Base-by-base conservation (phyloP, 2,888 invertebrate species). In the Linnaemya vulpina region DNA sequence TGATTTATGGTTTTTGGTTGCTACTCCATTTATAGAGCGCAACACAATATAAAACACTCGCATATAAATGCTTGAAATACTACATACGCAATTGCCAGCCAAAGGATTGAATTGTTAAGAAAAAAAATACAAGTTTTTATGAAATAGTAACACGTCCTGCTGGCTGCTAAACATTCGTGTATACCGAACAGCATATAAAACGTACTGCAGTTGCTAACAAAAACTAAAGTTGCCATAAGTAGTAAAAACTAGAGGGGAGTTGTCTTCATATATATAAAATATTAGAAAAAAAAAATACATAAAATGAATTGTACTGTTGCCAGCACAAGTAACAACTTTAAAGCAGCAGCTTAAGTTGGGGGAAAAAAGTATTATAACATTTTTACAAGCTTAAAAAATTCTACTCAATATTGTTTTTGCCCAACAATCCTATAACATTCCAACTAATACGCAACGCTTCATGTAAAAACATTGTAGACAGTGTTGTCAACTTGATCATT, bases 1-100 rank as follows among this genome's bases (percentile, higher is more conserved):
- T 84, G 84, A 84, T 79, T 65, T 60, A 80, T 76, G 67, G 75
- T 71, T 80, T 76, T 74, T 76, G n/a, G 71, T 71, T 62, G 35
- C 30, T 58, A 70, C 51, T 25, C 25, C 30, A 43, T 20, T 25
- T 46, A 8, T 68, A 35, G 17, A 25, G 25, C 40, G 63, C 63
- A 71, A 53, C 68, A 53, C 38, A 17, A 51, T 68, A 20, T 74
- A 65, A 63, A 35, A 53, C 51, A 63, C 38, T 62, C 2, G 9
- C 1, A 25, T 3, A 9, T n/a, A 11, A 20, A 22, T 11, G 46
- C 2, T 8, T 10, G 51, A 11, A 20, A 0, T 20, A 15, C 3
- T 46, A 0, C 4, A 4, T n/a, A n/a, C 3, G 30, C n/a, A 60
- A 46, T 8, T 13, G 30, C 20, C 51, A 9, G 17, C 20, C 5